These are phyloP conservation scores for Cryptus armator DNA, from an alignment of 2,888 invertebrate species.

Conservation along the genomic window DNA sequence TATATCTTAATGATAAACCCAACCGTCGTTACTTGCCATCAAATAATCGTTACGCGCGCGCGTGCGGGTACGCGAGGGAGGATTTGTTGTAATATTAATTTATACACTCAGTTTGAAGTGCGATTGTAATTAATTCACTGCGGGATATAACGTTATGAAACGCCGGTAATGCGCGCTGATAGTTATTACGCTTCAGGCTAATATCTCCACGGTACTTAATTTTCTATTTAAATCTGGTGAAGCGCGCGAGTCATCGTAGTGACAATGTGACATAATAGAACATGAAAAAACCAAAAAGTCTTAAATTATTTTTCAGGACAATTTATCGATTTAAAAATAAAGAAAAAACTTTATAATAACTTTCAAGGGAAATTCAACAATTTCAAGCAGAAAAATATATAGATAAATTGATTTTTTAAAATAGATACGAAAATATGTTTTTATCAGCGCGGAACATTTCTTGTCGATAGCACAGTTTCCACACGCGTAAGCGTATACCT, in stretches of 20 bases:
- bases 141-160: conserved; percentile 68
- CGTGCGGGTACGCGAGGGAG: background rate
- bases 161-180: conserved; percentile 44
- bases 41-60: background rate
- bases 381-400: too few species aligned
- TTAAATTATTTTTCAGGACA: too few species aligned
- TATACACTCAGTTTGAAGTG: background rate
- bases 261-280: background rate
- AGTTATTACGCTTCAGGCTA: conserved; percentile 25
- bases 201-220: conserved; percentile 1
- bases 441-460: too few species aligned
- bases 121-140: conserved; percentile 12
- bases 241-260: background rate
- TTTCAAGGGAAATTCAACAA: too few species aligned
- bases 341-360: too few species aligned
- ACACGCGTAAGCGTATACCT: too few species aligned
- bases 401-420: too few species aligned
- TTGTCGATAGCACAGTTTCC: too few species aligned
- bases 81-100: background rate
- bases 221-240: conserved; percentile 6
- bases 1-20: background rate
- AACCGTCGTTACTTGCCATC: background rate
- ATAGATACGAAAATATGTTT: too few species aligned
- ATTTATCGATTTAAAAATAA: too few species aligned
- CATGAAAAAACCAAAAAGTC: background rate